Percentiles rank a stretch among this genome's conserved stretches.
Conservation (phyloP, 2,113 vertebrate genomes). For the Coptodon rendalli region DNA sequence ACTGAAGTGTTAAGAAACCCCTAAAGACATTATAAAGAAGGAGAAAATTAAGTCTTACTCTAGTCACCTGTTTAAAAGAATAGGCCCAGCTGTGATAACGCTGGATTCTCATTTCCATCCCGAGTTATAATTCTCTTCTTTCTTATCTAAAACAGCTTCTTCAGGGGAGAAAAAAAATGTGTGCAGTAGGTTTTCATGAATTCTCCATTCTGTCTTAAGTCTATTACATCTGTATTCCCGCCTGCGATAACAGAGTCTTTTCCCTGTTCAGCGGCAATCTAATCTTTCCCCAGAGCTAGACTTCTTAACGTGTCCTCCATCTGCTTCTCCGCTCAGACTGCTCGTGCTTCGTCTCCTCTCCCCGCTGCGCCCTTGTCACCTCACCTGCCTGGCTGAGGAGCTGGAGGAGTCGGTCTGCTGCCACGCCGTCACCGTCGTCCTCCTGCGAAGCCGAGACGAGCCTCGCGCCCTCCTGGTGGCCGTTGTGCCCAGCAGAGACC, state of each 20-base stretch:
- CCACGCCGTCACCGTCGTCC: constrained; percentile 66
- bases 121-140: neutral
- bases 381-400: constrained; percentile 72
- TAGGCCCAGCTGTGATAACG: neutral
- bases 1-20: neutral
- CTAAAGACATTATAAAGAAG: neutral
- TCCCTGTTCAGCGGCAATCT: neutral
- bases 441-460: constrained; percentile 66
- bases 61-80: neutral
- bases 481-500: constrained; percentile 71
- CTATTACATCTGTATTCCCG: neutral
- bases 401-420: constrained; percentile 70
- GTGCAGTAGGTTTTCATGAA: neutral
- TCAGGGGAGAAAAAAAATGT: neutral
- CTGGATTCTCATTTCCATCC: neutral
- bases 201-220: neutral
- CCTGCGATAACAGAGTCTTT: neutral
- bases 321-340: constrained; percentile 62
- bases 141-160: neutral
- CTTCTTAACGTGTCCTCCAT: neutral
- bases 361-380: constrained; percentile 41
- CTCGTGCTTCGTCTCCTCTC: constrained; percentile 74
- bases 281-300: neutral
- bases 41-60: neutral
- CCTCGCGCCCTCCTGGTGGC: constrained; percentile 61